These are phyloP conservation scores for Coelopa frigida DNA, from an alignment of 1,140 invertebrate genomes.

Conservation along the genomic window DNA sequence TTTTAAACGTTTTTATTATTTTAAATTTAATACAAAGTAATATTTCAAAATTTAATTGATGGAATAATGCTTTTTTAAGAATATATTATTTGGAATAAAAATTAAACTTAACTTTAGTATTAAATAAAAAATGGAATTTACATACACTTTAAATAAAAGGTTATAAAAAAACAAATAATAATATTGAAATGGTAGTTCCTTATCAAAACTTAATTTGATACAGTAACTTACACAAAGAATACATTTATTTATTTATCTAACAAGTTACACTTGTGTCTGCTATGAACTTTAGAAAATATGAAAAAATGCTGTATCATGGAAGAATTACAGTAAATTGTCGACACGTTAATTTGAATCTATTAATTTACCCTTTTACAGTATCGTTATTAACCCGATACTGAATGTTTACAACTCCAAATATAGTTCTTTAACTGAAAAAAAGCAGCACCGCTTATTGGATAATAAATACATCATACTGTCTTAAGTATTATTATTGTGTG, in stretches of 20 bases:
- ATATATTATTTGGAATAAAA: no score
- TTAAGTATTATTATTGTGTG: constrained; percentile 7
- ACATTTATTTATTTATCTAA: neutral
- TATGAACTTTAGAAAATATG: neutral
- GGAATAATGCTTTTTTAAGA: no score
- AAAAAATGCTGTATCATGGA: neutral
- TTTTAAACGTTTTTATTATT: neutral
- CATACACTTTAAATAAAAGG: constrained; percentile 3
- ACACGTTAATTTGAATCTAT: no score
- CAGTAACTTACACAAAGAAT: neutral
- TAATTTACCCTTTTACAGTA: no score
- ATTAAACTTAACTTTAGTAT: no score
- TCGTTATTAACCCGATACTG: no score
- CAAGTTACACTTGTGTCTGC: neutral
- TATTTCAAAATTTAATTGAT: no score
- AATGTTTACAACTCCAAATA: no score
- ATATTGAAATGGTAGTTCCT: constrained; percentile 1
- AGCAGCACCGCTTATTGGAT: no score
- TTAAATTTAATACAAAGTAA: constrained; percentile 8
- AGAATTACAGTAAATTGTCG: no score
- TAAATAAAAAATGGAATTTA: constrained; percentile 10
- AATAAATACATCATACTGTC: neutral
- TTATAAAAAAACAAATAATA: constrained; percentile 5
- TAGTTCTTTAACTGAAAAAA: no score
- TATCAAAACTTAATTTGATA: neutral